Evolutionary conservation across 2,113 vertebrate species (phyloP), one percentile per base, ranked within the genome.

Genomic region (Microcebus ravelobensis): DNA sequence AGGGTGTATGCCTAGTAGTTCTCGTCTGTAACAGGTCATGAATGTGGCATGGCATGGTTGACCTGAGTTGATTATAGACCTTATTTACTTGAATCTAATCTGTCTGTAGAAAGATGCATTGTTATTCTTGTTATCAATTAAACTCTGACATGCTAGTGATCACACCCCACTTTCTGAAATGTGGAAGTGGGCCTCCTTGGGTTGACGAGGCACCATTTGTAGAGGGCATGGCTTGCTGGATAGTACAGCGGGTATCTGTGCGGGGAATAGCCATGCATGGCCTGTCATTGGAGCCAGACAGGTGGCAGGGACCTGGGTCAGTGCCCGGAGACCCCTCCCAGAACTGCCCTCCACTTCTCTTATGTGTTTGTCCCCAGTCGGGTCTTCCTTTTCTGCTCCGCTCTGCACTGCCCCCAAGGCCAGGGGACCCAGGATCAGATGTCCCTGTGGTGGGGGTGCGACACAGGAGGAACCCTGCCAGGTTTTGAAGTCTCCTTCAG

Each of bases 131-230:
- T 52, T 67, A 59, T 18, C 23, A 25, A 2, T 80, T 29, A 76
- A 67, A 83, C 29, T 71, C 93, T n/a, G 68, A 59, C 83, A 42
- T 55, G 52, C 80, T n/a, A 76, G 23, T 0, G 0, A 55, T 61
- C 65, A 9, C 50, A 15, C 25, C 52, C 50, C n/a, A 6, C 85
- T 68, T 50, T 50, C 25, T 42, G 74, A 63, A 83, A 65, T 5
- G 9, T 15, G 34, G 82, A 57, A 52, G 21, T 42, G 57, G 1
- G 8, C 29, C 10, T n/a, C 86, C 91, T 20, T 31, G 27, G 9
- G 11, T 21, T 2, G 14, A 21, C 1, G 3, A 42, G 50, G 4
- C 0, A 1, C 65, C 8, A 2, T 6, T 1, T 1, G 0, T 5
- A 9, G 6, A 34, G 59, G 29, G 21, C n/a, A 2, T 0, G 39